Base-by-base conservation (phyloP, 1,140 invertebrate genomes). In the Drosophila hydei region DNA sequence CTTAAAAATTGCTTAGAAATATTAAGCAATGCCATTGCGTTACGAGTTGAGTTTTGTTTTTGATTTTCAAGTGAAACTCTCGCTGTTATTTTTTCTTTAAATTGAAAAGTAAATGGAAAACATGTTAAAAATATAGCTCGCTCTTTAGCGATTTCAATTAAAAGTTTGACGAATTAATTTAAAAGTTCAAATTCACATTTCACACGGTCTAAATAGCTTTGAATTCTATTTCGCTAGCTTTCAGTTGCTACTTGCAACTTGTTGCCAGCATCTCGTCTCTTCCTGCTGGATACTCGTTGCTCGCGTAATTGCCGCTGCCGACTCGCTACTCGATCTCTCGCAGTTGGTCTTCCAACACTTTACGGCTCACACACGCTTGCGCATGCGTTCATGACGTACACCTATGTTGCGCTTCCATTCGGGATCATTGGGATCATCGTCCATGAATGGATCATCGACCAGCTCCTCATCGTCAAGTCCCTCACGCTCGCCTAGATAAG, bases 351-450 rank as follows among this genome's bases (percentile, higher is more conserved):
- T n/a, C n/a, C n/a, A n/a, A n/a, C n/a, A n/a, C n/a, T n/a, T n/a
- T n/a, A n/a, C n/a, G n/a, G n/a, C n/a, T n/a, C n/a, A n/a, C 21
- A 77, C 25, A 25, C 83, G 71, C 42, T 77, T 72, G 61, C 72
- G 75, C 47, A 80, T 30, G 5, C 56, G 40, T 27, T 76, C 33
- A 55, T 58, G 52, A 4, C 74, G 60, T 21, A 30, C 75, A 8
- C 27, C 75, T 38, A 67, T 55, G 30, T 68, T 72, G 19, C 59
- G 80, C 40, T 85, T 85, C 96, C 96, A 96, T 85, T 96, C 96
- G n/a, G 96, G 95, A 92, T 96, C 96, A 91, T 96, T 95, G 7
- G 95, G 95, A 92, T 96, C 95, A 77, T 96, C 95, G 19, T 94
- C 94, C 30, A 70, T 60, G n/a, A 91, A 91, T 42, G 93, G 93